A percentile compares a stretch with the other conserved stretches of the same genome.
These are phyloP conservation scores for Myotis davidii DNA, from an alignment of 2,113 vertebrate species.

Conservation along the genomic window DNA sequence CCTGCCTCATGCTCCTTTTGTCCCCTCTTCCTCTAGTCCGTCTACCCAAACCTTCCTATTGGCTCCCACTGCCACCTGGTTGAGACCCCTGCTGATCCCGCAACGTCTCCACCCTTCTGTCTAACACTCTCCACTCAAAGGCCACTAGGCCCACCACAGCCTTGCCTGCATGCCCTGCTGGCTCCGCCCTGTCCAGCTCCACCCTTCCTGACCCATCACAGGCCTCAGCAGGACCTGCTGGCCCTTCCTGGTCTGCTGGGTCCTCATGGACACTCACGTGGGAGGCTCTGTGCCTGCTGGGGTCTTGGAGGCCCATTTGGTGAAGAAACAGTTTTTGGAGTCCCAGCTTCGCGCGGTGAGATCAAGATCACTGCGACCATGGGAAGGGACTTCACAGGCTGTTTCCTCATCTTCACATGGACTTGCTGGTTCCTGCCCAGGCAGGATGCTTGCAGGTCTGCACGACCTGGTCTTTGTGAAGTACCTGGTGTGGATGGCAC, in stretches of 20 bases:
- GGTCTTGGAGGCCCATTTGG: neutral
- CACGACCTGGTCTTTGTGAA: fast-evolving
- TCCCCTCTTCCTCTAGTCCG: neutral
- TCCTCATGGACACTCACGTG: neutral
- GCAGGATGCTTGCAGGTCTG: neutral
- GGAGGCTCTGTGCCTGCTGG: neutral
- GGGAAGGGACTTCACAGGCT: neutral
- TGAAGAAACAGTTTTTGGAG: neutral
- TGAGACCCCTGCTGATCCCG: neutral
- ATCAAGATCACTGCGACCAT: neutral
- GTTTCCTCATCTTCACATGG: neutral
- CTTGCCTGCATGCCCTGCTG: neutral
- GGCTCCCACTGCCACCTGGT: neutral
- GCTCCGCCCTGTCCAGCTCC: neutral
- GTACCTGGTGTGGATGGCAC: fast-evolving
- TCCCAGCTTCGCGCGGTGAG: too few species aligned
- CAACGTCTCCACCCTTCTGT: neutral
- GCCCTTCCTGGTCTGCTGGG: neutral
- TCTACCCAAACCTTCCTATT: neutral
- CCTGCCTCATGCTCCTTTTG: neutral
- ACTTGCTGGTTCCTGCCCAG: fast-evolving
- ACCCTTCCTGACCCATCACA: neutral
- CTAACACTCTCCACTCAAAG: neutral
- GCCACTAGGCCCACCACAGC: too few species aligned
- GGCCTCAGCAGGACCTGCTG: neutral